Percentiles rank a stretch among this genome's conserved stretches.
Conservation (phyloP, 2,888 invertebrate species). For the Eupeodes latifasciatus region DNA sequence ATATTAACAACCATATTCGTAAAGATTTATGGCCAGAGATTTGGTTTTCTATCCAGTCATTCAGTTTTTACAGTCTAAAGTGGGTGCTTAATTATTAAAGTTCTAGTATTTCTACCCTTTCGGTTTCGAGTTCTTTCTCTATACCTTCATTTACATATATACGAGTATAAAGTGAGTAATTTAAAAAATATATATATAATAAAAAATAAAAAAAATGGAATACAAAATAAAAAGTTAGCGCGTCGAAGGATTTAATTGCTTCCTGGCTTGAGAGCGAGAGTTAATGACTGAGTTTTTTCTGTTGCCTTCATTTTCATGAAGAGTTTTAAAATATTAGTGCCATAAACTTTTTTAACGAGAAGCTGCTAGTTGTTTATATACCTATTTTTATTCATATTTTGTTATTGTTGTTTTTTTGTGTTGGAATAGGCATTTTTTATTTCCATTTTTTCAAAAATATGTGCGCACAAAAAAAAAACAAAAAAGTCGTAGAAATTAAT, state of each 20-base stretch:
- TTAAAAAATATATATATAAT: slow-evolving; percentile 38
- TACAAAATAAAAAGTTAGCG: background rate
- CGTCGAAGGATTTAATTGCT: slow-evolving; percentile 38
- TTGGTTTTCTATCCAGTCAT: slow-evolving; percentile 17
- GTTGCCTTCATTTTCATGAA: too few relatives aligned
- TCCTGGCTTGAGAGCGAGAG: background rate
- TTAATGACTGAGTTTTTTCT: slow-evolving; percentile 5
- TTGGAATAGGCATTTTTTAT: too few relatives aligned
- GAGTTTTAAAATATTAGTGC: slow-evolving; percentile 22
- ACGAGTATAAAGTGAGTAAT: slow-evolving; percentile 34
- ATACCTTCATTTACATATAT: background rate
- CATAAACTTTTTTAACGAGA: background rate
- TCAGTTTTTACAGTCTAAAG: slow-evolving; percentile 16
- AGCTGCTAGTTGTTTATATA: background rate
- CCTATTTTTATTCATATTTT: background rate
- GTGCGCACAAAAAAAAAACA: background rate
- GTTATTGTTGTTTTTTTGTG: background rate
- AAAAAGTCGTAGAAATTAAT: slow-evolving; percentile 8
- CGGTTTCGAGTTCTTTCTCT: slow-evolving; percentile 4
- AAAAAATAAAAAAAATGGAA: background rate
- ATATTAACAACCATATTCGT: background rate
- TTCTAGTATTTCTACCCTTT: slow-evolving; percentile 43
- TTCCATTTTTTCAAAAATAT: background rate
- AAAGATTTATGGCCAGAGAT: slow-evolving; percentile 43
- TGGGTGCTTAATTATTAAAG: slow-evolving; percentile 57